Evolutionary conservation across 2,888 invertebrate species (phyloP).

Genomic region (Lissocephala sabroskyi): DNA sequence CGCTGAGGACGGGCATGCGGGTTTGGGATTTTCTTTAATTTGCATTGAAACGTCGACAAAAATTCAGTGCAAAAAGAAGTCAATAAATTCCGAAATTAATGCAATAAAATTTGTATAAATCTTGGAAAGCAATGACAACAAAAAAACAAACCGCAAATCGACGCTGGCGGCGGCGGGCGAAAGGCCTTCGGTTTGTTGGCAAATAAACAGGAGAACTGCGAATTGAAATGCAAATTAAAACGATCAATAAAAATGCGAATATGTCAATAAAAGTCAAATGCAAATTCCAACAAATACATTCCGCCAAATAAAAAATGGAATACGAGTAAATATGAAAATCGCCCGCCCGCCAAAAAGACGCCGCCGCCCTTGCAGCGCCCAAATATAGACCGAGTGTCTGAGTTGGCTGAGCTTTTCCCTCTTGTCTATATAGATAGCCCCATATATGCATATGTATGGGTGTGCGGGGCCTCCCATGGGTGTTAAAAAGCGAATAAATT

Average conservation of each 20-base stretch:
- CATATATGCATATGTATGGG: neutral
- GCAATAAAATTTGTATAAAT: conserved; percentile 53
- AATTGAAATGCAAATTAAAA: conserved; percentile 53
- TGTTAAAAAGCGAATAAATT: conserved; percentile 59
- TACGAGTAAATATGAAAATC: conserved; percentile 33
- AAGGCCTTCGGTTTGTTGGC: conserved; percentile 36
- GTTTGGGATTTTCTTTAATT: no score
- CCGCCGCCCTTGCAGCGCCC: no score
- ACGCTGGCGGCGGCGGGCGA: neutral
- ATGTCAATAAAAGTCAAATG: conserved; percentile 64
- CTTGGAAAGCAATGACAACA: conserved; percentile 29
- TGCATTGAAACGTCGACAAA: neutral
- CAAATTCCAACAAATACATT: conserved; percentile 35
- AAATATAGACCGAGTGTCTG: no score
- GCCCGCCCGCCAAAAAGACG: neutral
- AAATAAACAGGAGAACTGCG: conserved; percentile 23
- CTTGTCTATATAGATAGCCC: no score
- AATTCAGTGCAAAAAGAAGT: conserved; percentile 44
- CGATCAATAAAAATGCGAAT: conserved; percentile 63
- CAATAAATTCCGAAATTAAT: conserved; percentile 60
- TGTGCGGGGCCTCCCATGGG: conserved; percentile 44
- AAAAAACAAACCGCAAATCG: conserved; percentile 17
- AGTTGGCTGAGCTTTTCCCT: no score
- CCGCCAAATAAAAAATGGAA: conserved; percentile 17
- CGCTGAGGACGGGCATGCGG: no score